Evolutionary conservation across 2,113 vertebrate genomes (phyloP), one percentile per base, ranked within the genome.

Genomic region (Microtus oregoni): DNA sequence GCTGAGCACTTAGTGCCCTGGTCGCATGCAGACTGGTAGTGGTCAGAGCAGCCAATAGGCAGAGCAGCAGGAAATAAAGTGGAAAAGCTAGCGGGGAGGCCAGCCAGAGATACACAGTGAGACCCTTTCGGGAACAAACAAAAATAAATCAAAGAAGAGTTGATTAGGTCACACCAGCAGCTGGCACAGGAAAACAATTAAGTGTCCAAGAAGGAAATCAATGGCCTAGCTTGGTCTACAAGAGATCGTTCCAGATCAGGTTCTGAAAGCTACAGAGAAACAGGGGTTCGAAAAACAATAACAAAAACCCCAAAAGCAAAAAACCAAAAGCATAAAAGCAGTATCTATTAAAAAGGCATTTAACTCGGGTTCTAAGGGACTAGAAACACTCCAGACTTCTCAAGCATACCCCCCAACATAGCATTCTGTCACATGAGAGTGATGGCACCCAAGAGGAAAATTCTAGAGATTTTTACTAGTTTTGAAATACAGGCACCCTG

Each of bases 21-120:
- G 3, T 0, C 22, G 5, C 28, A 10, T 47, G n/a, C 26, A 52
- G 7, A 55, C 0, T 63, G n/a, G 7, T 22, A 26, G 9, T 17
- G 78, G 58, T 44, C 10, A 5, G 44, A 52, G 30, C 32, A 52
- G 86, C 38, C 50, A 50, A 50, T 50, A 50, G 50, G 50, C 10
- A 7, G 32, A 52, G 32, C 32, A 52, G 86, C 38, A 70, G 3
- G 28, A 76, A 32, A 55, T 65, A 55, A 85, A 26, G 68, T 41
- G 41, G 58, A 73, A 73, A 61, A 78, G 11, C 2, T 68, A 79
- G 24, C 6, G 0, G 6, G 41, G 41, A 78, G 41, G 35, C 41
- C 58, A 52, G 47, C 3, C 47, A 32, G 76, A 47, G 41, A 7
- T 3, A n/a, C 10, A 41, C 41, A 44, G 12, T 26, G 75, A 77